These are phyloP conservation scores for Archilochus colubris DNA, from an alignment of 2,113 vertebrate genomes.

Conservation along the genomic window DNA sequence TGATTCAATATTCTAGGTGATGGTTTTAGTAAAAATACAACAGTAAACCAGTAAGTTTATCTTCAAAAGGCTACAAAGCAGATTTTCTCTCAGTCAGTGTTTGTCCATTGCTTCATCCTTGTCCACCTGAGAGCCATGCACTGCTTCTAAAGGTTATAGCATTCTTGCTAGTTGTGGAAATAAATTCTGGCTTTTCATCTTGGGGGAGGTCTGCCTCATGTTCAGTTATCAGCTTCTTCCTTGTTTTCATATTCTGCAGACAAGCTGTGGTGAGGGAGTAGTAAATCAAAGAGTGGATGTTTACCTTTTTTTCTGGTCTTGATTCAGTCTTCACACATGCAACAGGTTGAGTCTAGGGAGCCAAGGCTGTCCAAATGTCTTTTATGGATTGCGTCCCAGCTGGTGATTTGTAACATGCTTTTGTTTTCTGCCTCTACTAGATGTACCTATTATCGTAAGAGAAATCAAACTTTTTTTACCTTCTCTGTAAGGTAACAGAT, in stretches of 20 bases:
- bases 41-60: not conserved
- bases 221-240: not conserved
- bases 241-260: not conserved
- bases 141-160: not conserved
- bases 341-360: not conserved
- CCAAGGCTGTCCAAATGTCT: not conserved
- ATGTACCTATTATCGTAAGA: not conserved
- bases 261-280: rapidly evolving
- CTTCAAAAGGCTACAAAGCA: not conserved
- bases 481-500: not conserved
- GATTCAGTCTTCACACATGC: not conserved
- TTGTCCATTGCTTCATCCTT: not conserved
- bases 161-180: not conserved
- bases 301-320: not conserved
- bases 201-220: not conserved
- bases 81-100: not conserved
- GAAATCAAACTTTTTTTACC: not conserved
- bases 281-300: not conserved
- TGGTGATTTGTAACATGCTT: not conserved
- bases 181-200: not conserved
- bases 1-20: not conserved
- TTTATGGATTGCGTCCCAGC: not conserved
- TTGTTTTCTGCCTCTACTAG: not conserved
- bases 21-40: not conserved
- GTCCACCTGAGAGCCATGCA: not conserved